Evolutionary conservation across 2,888 invertebrate genomes (phyloP), one percentile per base, ranked within the genome.

Genomic region (Hydrotaea cyrtoneurina): DNA sequence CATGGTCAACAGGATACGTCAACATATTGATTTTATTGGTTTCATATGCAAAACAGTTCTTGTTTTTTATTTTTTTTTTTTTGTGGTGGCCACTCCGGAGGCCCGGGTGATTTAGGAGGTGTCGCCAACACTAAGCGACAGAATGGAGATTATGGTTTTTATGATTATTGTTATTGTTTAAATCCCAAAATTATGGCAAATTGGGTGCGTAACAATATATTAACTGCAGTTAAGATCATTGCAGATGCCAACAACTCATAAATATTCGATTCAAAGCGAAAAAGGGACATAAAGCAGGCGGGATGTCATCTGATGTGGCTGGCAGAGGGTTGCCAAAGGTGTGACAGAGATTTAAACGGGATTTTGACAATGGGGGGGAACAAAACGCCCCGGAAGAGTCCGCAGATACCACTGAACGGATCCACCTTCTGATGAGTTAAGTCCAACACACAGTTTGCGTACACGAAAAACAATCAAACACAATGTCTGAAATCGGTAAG

Each of bases 11-110:
- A 64, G 64, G 46, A 74, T 46, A 62, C 74, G 53, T 80, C 87
- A 88, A 88, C 92, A 91, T 91, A 89, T 91, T 91, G 89, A 89
- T 91, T 92, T 92, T 91, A 92, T 91, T 91, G 89, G 88, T 91
- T 91, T 90, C 88, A 90, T 92, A 92, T 92, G 92, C 91, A 91
- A 92, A 92, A 82, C 83, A 17, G 69, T 39, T 76, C 31, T 0
- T n/a, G 26, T 7, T 1, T 31, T 1, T 8, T 15, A n/a, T 43
- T n/a, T n/a, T n/a, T n/a, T n/a, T n/a, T n/a, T n/a, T n/a, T n/a
- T n/a, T n/a, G n/a, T n/a, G n/a, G n/a, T 10, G 72, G 19, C 31
- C 55, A 55, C 8, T 57, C 36, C 46, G 8, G 2, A 26, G 21
- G 31, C 36, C 43, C 36, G 26, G n/a, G 26, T 69, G 57, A 80